These are phyloP conservation scores for Ennomos quercinarius DNA, from an alignment of 2,888 invertebrate species.

Conservation along the genomic window DNA sequence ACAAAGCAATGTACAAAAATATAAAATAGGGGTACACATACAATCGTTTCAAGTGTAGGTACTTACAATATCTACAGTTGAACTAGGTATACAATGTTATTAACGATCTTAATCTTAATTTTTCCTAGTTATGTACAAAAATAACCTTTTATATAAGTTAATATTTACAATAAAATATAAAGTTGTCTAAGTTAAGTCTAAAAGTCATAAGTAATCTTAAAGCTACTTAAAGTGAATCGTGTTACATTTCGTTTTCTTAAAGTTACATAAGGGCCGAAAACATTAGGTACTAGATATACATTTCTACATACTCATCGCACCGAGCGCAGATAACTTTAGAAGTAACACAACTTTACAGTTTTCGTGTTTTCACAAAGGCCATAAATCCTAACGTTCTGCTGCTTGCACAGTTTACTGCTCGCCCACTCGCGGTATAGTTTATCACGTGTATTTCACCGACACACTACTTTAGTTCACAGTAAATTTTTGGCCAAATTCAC, in stretches of 20 bases:
- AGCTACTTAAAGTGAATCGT: conserved; percentile 32
- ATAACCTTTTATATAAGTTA: conserved; percentile 65
- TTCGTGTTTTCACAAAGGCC: conserved; percentile 70
- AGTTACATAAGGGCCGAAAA: conserved; percentile 44
- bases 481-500: conserved; percentile 36
- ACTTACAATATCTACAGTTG: conserved; percentile 30
- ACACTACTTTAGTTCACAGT: conserved; percentile 62
- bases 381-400: conserved; percentile 71
- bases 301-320: conserved; percentile 50
- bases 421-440: conserved; percentile 74
- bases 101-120: neutral
- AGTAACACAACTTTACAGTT: conserved; percentile 71
- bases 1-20: conserved; percentile 55
- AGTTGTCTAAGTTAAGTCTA: conserved; percentile 4
- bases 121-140: conserved; percentile 60
- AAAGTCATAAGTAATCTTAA: conserved; percentile 9
- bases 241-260: conserved; percentile 33
- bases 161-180: conserved; percentile 72
- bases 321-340: conserved; percentile 59
- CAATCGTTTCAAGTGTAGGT: conserved; percentile 17
- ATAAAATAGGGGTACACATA: conserved; percentile 46
- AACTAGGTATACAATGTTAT: conserved; percentile 7
- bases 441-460: conserved; percentile 67
- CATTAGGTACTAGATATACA: conserved; percentile 48
- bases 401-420: conserved; percentile 69